Percentiles rank a stretch among this genome's conserved stretches.
These are phyloP conservation scores for Atethmia centrago DNA, from an alignment of 2,888 invertebrate species.

Conservation along the genomic window DNA sequence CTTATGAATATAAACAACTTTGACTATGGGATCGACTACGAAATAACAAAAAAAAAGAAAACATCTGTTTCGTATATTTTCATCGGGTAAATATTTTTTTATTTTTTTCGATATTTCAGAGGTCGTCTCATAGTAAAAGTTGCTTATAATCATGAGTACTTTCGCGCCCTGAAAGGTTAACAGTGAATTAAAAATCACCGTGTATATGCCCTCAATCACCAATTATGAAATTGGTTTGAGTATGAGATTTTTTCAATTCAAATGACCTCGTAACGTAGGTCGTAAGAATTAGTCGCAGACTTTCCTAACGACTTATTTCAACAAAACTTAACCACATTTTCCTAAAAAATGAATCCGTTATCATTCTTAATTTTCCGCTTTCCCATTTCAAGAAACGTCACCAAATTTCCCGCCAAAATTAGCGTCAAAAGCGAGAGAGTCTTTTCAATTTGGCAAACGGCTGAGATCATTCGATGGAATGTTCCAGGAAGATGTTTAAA, in stretches of 20 bases:
- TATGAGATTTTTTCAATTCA: neutral
- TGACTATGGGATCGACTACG: too few relatives aligned
- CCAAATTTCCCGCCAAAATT: constrained; percentile 13
- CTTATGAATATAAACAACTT: too few relatives aligned
- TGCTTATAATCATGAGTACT: too few relatives aligned
- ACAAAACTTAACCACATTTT: neutral
- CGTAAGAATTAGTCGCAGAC: neutral
- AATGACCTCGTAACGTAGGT: neutral
- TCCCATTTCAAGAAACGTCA: neutral
- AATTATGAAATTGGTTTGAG: neutral
- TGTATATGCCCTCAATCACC: too few relatives aligned
- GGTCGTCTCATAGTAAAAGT: too few relatives aligned
- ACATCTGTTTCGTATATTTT: too few relatives aligned
- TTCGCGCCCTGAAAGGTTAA: too few relatives aligned
- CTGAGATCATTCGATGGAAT: constrained; percentile 28
- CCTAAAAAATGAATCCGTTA: constrained; percentile 2
- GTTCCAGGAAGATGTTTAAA: constrained; percentile 43
- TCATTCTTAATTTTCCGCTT: constrained; percentile 6
- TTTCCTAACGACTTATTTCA: neutral
- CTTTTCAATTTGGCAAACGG: constrained; percentile 43
- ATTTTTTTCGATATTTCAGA: too few relatives aligned
- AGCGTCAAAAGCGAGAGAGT: constrained; percentile 6
- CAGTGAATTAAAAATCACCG: too few relatives aligned
- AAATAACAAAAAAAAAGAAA: too few relatives aligned
- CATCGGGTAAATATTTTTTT: too few relatives aligned